Base-by-base conservation (phyloP, 2,888 invertebrate genomes). In the Imbricaverruca yamaguchii region DNA sequence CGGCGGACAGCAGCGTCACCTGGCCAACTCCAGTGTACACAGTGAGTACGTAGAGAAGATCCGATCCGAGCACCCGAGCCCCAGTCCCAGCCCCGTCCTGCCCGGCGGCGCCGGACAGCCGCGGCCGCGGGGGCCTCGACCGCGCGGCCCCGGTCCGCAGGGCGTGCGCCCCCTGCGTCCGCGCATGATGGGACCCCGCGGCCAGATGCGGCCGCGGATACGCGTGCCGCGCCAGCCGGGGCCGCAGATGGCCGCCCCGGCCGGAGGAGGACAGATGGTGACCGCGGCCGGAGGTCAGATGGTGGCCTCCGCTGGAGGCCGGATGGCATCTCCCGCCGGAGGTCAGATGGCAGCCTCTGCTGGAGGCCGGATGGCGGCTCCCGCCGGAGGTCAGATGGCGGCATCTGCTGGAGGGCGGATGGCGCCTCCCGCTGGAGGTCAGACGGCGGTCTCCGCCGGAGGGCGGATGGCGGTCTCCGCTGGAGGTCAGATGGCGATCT, bases 141-240 rank as follows among this genome's bases (percentile, higher is more conserved):
- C 57, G n/a, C 79, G 79, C 6, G 79, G 23, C 9, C 57, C 79
- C 57, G 79, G 57, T 10, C 79, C 56, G 21, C 65, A 57, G 21
- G 83, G 82, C 53, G 81, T 80, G 61, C 82, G 84, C n/a, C 83
- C 83, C 0, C 83, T 83, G 18, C 67, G 84, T 56, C 83, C 83
- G 56, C 83, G 83, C 18, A 82, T 84, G 83, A 82, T 83, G 82
- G 84, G 83, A 10, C 84, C 83, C 15, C 82, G 84, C 63, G 83
- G 82, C 65, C 81, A 81, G 63, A 74, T 80, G 23, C 84, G 79
- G 79, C 79, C 79, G 4, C 79, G 79, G 6, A 21, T 79, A 23
- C 57, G 79, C 15, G 23, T 57, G 79, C 79, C 79, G 13, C 79
- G 79, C 3, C 74, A 53, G 53, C 55, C 74, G 10, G 74, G 55